Base-by-base conservation (phyloP, 2,888 invertebrate species). In the Caenorhabditis sinica region DNA sequence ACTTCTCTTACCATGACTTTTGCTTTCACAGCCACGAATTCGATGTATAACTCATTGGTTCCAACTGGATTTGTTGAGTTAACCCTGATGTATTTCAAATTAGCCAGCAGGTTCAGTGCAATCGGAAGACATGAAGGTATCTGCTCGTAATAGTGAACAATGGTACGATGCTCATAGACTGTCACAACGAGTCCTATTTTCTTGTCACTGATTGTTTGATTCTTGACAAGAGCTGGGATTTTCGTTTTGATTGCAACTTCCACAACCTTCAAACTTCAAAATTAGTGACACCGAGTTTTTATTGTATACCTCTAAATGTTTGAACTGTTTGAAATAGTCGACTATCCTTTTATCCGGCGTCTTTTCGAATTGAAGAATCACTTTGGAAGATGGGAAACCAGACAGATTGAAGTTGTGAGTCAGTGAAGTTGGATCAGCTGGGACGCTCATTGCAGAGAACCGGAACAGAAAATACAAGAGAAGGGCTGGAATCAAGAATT, bases 311-410 rank as follows among this genome's bases (percentile, higher is more conserved):
- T 68, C 36, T 20, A 76, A 25, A 8, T 76, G 68, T 9, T 58
- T 23, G 51, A 49, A 76, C 15, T 68, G 66, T 0, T 43, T 33
- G 15, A 76, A 43, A 9, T 76, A 76, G n/a, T 76, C 23, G 1
- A 60, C 17, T 8, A 76, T 51, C 15, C 76, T 23, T 0, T 2
- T 8, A 68, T 76, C 76, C 1, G 30, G 17, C 9, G 45, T 0
- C 36, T 56, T 65, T 60, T 76, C 76, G 20, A 76, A 76, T 30
- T 68, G 76, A 1, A 76, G 68, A 43, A 76, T 43, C 17, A 68
- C 76, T 51, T 76, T 76, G 6, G 76, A 76, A 9, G 75, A 8
- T 0, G 75, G 75, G 13, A 75, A 75, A 8, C 17, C 45, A 2
- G 75, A 28, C 1, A 75, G 17, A 43, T 45, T 58, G 30, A 23